Conservation (phyloP, 2,113 vertebrate species). For the Maccullochella peelii region DNA sequence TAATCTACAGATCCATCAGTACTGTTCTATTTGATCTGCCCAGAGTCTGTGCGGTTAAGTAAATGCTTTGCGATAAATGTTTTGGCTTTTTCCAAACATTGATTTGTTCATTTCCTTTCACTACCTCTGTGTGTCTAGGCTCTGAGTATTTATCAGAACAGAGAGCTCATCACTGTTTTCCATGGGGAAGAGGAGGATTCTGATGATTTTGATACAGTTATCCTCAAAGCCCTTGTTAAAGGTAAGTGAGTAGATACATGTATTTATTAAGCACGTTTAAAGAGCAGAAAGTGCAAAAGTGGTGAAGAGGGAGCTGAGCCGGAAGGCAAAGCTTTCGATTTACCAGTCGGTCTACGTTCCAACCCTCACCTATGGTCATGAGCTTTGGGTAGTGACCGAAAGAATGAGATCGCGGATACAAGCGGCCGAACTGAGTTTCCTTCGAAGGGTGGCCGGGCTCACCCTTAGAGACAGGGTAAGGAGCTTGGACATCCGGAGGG, state of each 20-base stretch:
- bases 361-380: too few relatives aligned
- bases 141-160: conserved; percentile 85
- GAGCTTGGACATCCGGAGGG: too few relatives aligned
- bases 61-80: background rate
- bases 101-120: background rate
- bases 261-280: background rate
- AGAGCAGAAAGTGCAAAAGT: background rate
- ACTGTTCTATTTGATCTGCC: background rate
- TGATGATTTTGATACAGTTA: conserved; percentile 89
- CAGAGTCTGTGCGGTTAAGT: background rate
- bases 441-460: too few relatives aligned
- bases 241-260: conserved; percentile 75
- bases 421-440: too few relatives aligned
- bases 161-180: conserved; percentile 87
- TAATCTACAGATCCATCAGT: background rate
- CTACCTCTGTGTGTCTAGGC: conserved; percentile 70
- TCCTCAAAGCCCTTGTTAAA: conserved; percentile 88
- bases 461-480: too few relatives aligned
- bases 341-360: too few relatives aligned
- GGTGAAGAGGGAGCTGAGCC: too few relatives aligned
- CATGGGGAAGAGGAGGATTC: conserved; percentile 81
- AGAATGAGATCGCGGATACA: too few relatives aligned
- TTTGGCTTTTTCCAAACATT: background rate
- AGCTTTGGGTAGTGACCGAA: too few relatives aligned
- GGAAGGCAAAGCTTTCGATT: too few relatives aligned